These are phyloP conservation scores for Scatophagus argus DNA, from an alignment of 2,113 vertebrate genomes.

Conservation along the genomic window DNA sequence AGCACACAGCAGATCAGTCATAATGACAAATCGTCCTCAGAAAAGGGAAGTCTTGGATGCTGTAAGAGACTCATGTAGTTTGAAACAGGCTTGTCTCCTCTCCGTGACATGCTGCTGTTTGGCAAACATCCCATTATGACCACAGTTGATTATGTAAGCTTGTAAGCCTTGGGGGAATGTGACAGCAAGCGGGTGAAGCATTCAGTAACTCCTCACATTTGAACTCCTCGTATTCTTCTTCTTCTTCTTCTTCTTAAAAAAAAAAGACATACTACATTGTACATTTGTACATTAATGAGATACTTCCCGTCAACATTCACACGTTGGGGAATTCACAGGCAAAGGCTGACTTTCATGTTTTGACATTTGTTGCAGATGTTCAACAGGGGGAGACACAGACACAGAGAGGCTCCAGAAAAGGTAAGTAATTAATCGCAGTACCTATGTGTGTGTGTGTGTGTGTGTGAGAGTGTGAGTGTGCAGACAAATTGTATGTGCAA, in stretches of 20 bases:
- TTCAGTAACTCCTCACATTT: constrained; percentile 2
- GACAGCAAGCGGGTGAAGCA: neutral
- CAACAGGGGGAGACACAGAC: constrained; percentile 79
- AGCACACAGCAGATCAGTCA: constrained; percentile 30
- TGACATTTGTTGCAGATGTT: constrained; percentile 78
- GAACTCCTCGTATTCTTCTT: neutral
- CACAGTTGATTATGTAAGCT: constrained; percentile 30
- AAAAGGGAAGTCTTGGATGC: neutral
- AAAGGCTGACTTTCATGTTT: constrained; percentile 45
- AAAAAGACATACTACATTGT: neutral
- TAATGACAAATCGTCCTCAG: neutral
- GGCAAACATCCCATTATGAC: constrained; percentile 14
- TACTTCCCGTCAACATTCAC: constrained; percentile 21
- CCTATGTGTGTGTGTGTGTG: constrained; percentile 3
- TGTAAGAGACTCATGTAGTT: constrained; percentile 7
- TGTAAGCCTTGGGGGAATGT: constrained; percentile 11
- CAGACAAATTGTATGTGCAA: constrained; percentile 28
- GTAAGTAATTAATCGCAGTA: constrained; percentile 59
- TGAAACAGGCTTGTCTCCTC: constrained; percentile 6
- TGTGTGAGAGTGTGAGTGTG: neutral
- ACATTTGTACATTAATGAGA: constrained; percentile 24
- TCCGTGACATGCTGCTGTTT: constrained; percentile 28
- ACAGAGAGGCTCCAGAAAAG: constrained; percentile 80
- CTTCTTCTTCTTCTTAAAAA: too few species aligned
- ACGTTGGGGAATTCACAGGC: neutral